Evolutionary conservation across 2,113 vertebrate genomes (phyloP).

Genomic region (Zosterops pallidus): DNA sequence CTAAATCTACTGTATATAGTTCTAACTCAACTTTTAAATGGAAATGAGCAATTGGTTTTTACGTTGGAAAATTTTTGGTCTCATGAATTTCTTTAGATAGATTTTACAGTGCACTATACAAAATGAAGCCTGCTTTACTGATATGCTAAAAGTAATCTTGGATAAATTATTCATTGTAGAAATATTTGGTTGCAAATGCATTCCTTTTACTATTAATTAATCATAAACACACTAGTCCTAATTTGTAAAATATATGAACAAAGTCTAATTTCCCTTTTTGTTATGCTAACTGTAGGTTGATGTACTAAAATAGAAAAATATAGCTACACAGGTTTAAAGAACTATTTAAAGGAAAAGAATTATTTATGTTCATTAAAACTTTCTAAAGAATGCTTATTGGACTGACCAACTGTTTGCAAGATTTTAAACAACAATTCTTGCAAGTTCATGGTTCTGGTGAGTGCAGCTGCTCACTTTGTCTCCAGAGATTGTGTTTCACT

Average conservation of each 20-base stretch:
- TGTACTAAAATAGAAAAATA: not conserved
- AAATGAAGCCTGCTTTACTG: conserved; percentile 18
- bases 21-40: conserved; percentile 4
- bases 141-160: conserved; percentile 26
- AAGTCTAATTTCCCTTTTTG: not conserved
- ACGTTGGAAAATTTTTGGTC: conserved; percentile 11
- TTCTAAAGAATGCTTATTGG: not conserved
- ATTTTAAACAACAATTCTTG: not conserved
- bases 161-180: conserved; percentile 55
- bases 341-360: not conserved
- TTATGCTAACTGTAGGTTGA: not conserved
- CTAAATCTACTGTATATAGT: not conserved
- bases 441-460: not conserved
- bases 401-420: not conserved
- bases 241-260: conserved; percentile 6
- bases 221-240: not conserved
- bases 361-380: not conserved
- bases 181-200: conserved; percentile 30
- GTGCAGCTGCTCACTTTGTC: not conserved
- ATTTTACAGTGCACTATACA: not conserved
- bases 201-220: conserved; percentile 43
- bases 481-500: not conserved
- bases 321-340: not conserved
- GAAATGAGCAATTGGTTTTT: conserved; percentile 40
- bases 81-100: not conserved